Evolutionary conservation across 2,888 invertebrate species (phyloP).

Genomic region (Calameuta pallipes): DNA sequence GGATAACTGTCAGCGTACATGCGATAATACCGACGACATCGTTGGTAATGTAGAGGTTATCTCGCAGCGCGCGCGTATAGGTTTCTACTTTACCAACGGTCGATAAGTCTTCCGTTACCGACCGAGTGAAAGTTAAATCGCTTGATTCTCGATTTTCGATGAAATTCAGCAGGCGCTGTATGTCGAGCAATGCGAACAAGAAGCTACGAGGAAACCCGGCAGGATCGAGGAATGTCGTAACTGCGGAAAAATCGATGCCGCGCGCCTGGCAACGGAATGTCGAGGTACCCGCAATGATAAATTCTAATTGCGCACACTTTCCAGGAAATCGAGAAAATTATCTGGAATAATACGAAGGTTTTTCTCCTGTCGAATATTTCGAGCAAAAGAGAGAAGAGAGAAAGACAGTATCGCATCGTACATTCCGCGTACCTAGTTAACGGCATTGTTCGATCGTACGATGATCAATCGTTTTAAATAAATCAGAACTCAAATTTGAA

Average conservation of each 20-base stretch:
- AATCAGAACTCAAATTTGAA: not conserved
- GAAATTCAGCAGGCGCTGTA: not conserved
- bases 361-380: not conserved
- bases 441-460: not conserved
- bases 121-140: not conserved
- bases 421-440: not conserved
- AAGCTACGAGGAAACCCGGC: conserved; percentile 3
- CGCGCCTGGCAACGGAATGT: conserved; percentile 23
- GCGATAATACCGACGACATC: not conserved
- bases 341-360: not conserved
- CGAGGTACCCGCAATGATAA: conserved; percentile 26
- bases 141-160: not conserved
- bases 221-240: conserved; percentile 8
- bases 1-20: not conserved
- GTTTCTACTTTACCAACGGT: not conserved
- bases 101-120: not conserved
- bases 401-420: not conserved
- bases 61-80: too few species aligned
- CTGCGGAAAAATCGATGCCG: conserved; percentile 5
- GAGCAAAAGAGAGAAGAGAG: not conserved
- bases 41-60: not conserved
- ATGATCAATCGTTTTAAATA: not conserved
- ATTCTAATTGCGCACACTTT: conserved; percentile 26
- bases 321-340: not conserved
- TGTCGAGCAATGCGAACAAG: not conserved